Conservation (phyloP, 2,888 invertebrate species). For the Hirtodrosophila cameraria region DNA sequence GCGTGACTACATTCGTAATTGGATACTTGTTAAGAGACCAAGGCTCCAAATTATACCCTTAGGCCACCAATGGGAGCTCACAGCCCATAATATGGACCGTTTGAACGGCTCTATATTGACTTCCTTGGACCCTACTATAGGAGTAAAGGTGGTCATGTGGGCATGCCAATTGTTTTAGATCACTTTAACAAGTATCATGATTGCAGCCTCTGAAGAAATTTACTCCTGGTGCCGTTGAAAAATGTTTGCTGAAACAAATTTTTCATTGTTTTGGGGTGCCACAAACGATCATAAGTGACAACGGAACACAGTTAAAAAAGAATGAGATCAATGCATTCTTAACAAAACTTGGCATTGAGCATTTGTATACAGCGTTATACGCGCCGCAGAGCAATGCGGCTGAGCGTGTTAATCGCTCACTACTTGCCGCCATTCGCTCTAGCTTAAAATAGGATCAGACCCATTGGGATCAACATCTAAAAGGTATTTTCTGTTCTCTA, state of each 20-base stretch:
- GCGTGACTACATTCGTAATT: conserved; percentile 6
- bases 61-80: conserved; percentile 4
- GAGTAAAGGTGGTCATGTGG: conserved; percentile 1
- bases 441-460: not conserved
- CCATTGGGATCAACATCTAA: not conserved
- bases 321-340: not conserved
- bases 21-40: too few species aligned
- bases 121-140: too few species aligned
- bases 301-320: too few species aligned
- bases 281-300: conserved; percentile 1
- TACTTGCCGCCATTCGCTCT: not conserved
- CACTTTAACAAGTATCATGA: conserved; percentile 10
- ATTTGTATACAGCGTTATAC: not conserved
- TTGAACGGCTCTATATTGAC: too few species aligned
- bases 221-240: not conserved
- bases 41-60: too few species aligned
- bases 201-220: not conserved
- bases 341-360: not conserved
- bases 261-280: conserved; percentile 8
- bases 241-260: not conserved
- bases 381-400: conserved; percentile 2
- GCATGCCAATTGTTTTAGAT: not conserved
- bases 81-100: too few species aligned
- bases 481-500: not conserved
- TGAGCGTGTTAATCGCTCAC: not conserved